A percentile compares a stretch with the other conserved stretches of the same genome.
phyloP scores from a whole-genome alignment of 2,113 vertebrate genomes.

The Bolborhynchus lineola region DNA sequence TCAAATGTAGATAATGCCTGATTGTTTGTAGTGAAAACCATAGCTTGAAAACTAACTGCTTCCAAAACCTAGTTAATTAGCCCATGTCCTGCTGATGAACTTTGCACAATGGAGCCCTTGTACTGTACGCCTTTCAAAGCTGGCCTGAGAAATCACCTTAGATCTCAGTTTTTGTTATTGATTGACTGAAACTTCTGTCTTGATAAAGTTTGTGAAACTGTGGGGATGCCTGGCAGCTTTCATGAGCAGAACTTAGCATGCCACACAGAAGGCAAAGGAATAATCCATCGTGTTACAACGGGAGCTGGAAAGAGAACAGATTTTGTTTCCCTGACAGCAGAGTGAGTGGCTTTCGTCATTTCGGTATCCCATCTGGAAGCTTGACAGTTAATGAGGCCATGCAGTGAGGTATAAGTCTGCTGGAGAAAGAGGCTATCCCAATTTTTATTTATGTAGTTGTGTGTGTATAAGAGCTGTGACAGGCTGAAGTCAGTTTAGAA shows the following conservation, averaged over 20 bases:
- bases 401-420: not conserved
- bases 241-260: not conserved
- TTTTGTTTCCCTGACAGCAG: slow-evolving; percentile 22
- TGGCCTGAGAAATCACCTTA: not conserved
- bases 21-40: not conserved
- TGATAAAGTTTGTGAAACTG: not conserved
- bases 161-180: not conserved
- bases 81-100: slow-evolving; percentile 46
- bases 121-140: not conserved
- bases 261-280: not conserved
- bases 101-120: slow-evolving; percentile 46
- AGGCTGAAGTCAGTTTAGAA: not conserved
- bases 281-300: not conserved
- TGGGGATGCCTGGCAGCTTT: not conserved
- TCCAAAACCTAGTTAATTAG: slow-evolving; percentile 68
- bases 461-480: accelerated
- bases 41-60: slow-evolving; percentile 19
- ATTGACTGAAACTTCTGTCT: not conserved
- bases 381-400: not conserved
- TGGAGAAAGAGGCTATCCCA: not conserved
- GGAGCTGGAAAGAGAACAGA: not conserved
- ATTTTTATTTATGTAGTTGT: not conserved
- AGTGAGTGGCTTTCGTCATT: not conserved
- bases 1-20: not conserved
- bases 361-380: not conserved